A percentile compares a stretch with the other conserved stretches of the same genome.
Evolutionary conservation across 2,888 invertebrate genomes (phyloP).

Genomic region (Nycteola revayana): DNA sequence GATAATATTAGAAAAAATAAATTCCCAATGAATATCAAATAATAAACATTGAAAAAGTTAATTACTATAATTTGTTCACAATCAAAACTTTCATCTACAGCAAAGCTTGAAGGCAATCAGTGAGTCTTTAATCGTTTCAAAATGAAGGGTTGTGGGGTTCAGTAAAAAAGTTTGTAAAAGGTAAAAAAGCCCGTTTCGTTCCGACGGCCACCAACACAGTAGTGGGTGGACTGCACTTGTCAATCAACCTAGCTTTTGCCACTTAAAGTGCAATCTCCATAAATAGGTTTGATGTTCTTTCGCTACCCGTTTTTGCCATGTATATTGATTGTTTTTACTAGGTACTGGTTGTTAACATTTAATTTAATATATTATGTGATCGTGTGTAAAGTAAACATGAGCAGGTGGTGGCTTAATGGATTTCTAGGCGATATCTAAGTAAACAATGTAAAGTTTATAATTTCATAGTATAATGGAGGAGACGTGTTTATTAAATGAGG

Average conservation of each 20-base stretch:
- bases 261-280: conserved; percentile 44
- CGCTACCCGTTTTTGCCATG: conserved; percentile 25
- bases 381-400: conserved; percentile 14
- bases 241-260: conserved; percentile 50
- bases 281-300: conserved; percentile 33
- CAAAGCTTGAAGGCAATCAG: conserved; percentile 41
- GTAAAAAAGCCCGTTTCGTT: conserved; percentile 43
- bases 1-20: too few species aligned
- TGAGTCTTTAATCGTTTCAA: conserved; percentile 46
- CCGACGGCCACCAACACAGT: conserved; percentile 59
- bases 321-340: conserved; percentile 33
- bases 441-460: too few species aligned
- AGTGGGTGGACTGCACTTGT: conserved; percentile 61
- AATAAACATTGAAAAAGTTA: too few species aligned
- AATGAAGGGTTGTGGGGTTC: conserved; percentile 52
- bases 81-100: conserved; percentile 13
- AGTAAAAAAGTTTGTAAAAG: conserved; percentile 38
- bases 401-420: conserved; percentile 17
- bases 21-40: too few species aligned
- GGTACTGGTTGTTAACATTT: conserved; percentile 17
- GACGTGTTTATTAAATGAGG: too few species aligned
- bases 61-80: conserved; percentile 7
- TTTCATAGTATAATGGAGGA: too few species aligned
- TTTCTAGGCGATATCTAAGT: conserved; percentile 9
- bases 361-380: conserved; percentile 35